Evolutionary conservation across 1,140 invertebrate genomes (phyloP).

Genomic region (Trinorchestia longiramus): DNA sequence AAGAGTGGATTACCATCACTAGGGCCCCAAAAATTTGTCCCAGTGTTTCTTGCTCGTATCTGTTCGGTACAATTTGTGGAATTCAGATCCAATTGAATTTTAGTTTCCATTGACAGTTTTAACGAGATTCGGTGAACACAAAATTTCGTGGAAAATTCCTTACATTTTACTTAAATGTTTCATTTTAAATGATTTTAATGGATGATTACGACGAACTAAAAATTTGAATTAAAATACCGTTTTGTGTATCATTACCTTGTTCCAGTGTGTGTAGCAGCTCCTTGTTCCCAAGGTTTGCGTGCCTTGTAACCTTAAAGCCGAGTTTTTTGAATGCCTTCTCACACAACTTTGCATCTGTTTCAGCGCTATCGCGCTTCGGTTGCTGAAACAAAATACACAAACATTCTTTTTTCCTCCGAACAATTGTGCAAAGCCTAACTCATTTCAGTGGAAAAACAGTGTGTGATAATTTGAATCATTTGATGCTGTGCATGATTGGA

Average conservation of each 20-base stretch:
- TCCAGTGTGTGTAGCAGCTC: neutral
- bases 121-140: no score
- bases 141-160: neutral
- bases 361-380: neutral
- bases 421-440: no score
- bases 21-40: no score
- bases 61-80: no score
- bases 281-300: neutral
- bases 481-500: neutral
- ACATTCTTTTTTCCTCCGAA: neutral
- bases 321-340: neutral
- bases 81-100: no score
- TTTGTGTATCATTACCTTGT: neutral
- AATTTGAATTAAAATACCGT: no score
- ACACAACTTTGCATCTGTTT: neutral
- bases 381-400: neutral
- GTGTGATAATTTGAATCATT: neutral
- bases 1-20: no score
- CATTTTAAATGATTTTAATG: no score
- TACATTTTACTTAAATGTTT: no score
- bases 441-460: neutral
- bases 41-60: no score
- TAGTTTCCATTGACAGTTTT: no score
- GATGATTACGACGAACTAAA: no score
- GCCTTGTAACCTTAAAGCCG: neutral